Evolutionary conservation across 2,888 invertebrate genomes (phyloP).

Genomic region (Keiferia lycopersicella): DNA sequence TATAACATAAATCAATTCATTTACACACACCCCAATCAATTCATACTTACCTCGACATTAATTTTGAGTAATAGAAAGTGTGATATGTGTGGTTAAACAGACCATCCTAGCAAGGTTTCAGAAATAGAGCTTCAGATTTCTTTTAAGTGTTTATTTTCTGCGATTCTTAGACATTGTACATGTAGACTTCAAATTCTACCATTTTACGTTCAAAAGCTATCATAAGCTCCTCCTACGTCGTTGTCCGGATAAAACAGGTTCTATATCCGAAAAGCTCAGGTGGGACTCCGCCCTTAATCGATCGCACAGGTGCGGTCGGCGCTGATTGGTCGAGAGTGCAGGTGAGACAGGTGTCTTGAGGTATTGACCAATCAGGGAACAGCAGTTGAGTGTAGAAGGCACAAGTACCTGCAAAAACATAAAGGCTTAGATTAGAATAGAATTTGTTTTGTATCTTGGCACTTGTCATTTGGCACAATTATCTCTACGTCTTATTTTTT

Average conservation of each 20-base stretch:
- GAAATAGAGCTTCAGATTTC: too few relatives aligned
- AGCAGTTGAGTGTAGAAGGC: not conserved
- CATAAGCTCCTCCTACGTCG: constrained; percentile 9
- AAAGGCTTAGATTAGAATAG: not conserved
- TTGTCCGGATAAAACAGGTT: not conserved
- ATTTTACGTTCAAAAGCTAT: not conserved
- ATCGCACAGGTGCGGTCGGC: constrained; percentile 56
- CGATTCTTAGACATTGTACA: too few relatives aligned
- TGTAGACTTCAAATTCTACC: too few relatives aligned
- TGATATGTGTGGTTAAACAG: too few relatives aligned
- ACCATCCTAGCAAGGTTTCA: too few relatives aligned
- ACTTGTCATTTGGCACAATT: too few relatives aligned
- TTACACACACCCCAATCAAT: too few relatives aligned
- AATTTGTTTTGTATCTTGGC: not conserved
- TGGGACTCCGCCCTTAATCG: constrained; percentile 53
- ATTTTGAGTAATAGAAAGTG: too few relatives aligned
- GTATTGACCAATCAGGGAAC: constrained; percentile 47
- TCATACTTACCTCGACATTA: too few relatives aligned
- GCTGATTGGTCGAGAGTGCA: constrained; percentile 52
- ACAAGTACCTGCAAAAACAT: constrained; percentile 9
- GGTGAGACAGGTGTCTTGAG: constrained; percentile 58
- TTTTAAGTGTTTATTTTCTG: too few relatives aligned
- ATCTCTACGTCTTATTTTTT: too few relatives aligned
- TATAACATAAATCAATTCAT: too few relatives aligned
- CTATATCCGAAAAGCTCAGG: constrained; percentile 3